Base-by-base conservation (phyloP, 2,888 invertebrate genomes). In the Fragum fragum region DNA sequence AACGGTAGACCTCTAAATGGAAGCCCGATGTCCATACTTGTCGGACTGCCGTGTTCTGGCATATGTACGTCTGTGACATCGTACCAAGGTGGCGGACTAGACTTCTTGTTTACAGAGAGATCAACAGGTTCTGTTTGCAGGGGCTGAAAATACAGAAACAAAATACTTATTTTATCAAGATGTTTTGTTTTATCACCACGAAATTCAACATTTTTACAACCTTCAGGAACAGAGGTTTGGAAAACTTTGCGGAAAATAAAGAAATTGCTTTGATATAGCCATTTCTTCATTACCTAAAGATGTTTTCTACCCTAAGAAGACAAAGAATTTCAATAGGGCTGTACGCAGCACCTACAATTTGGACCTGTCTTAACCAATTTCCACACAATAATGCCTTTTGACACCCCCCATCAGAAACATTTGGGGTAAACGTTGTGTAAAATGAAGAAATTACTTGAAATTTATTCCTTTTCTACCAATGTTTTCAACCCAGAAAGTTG, bases 61-160 rank as follows among this genome's bases (percentile, higher is more conserved):
- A 82, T 76, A 53, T 81, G 76, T 47, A 82, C 73, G 61, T 78
- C 82, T 26, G 70, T 55, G 57, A 70, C 81, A 32, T 77, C 85
- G 21, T 79, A 79, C 75, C 79, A 83, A 36, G 81, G 83, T 47
- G 83, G 71, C 14, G 85, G 85, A 73, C 76, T 81, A 52, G 85
- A 77, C 73, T 90, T 88, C 80, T 90, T 91, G 71, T 87, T 90
- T 42, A 92, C 83, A 23, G 93, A 93, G 71, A 93, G 80, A 77
- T 93, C 93, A 14, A 93, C 92, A 11, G 93, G 93, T 78, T 93
- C 93, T 66, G 93, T 93, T 83, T 93, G 93, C 36, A 91, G 87
- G 28, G 91, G 92, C 92, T 92, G 89, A 29, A 91, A 9, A 26
- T 66, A n/a, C 52, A 23, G 11, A 57, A 57, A 57, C 9, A 26